These are phyloP conservation scores for Tinamus guttatus DNA, from an alignment of 2,113 vertebrate genomes.

Conservation along the genomic window DNA sequence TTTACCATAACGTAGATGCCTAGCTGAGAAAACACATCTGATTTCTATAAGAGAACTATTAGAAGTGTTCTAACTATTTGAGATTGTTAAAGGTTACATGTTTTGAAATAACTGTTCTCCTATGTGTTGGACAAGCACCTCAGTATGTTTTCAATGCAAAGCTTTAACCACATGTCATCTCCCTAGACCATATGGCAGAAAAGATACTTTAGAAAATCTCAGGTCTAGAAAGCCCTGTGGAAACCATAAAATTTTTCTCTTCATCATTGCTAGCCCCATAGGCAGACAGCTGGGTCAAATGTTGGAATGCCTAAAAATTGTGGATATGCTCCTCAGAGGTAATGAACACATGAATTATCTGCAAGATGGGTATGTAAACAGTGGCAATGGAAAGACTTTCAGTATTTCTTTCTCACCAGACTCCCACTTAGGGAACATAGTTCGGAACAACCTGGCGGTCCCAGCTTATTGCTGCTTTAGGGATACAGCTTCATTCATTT, in stretches of 20 bases:
- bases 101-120: not conserved
- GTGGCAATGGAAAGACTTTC: not conserved
- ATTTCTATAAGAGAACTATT: constrained; percentile 27
- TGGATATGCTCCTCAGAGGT: not conserved
- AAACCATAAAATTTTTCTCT: not conserved
- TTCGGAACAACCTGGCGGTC: accelerated
- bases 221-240: not conserved
- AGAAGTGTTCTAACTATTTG: not conserved
- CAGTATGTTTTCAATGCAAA: not conserved
- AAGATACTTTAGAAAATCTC: not conserved
- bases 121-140: not conserved
- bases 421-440: accelerated
- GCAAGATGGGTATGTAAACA: not conserved
- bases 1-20: not conserved
- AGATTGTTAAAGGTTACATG: not conserved
- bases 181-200: not conserved
- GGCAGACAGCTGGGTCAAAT: not conserved
- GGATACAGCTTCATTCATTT: not conserved
- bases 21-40: not conserved
- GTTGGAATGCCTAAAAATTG: not conserved
- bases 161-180: not conserved
- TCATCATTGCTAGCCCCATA: not conserved
- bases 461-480: not conserved
- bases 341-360: not conserved
- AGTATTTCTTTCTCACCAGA: not conserved